Base-by-base conservation (phyloP, 2,888 invertebrate genomes). In the Nemoura dubitans region DNA sequence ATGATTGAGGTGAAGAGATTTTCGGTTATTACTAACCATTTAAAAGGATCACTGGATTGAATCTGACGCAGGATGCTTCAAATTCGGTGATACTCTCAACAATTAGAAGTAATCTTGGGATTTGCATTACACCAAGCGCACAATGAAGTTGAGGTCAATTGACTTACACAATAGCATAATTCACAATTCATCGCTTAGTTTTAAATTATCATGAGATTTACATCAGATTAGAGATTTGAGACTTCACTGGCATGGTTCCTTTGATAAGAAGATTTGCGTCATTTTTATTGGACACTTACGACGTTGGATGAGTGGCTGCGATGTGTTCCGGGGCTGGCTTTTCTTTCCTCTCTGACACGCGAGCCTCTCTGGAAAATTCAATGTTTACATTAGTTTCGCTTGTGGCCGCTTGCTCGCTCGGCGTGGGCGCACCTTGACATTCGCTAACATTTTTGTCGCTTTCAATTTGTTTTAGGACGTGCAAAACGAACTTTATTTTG, bases 401-500 rank as follows among this genome's bases (percentile, higher is more conserved):
- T 36, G n/a, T n/a, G n/a, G n/a, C n/a, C n/a, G n/a, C n/a, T n/a
- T n/a, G n/a, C n/a, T n/a, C n/a, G n/a, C n/a, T n/a, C n/a, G n/a
- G n/a, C 36, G 36, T 36, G 36, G 36, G 36, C 5, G 36, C 59
- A 59, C 59, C 3, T 21, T 59, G 36, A 36, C 3, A 36, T 36
- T 36, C 3, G 3, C 36, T 6, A 36, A 36, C 59, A 59, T 59
- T 59, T 59, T 59, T 59, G 59, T 3, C 59, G 59, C 59, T 7
- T 59, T 59, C 21, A 21, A 14, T 59, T 21, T 59, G 59, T 59
- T 59, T 21, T 21, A 59, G 21, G 2, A 59, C 59, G 10, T 21
- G 59, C 59, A 59, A 59, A 59, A 59, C 59, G 59, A n/a, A n/a
- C n/a, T n/a, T n/a, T 59, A 59, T 59, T 21, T 59, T 59, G 59